Conservation (phyloP, 1,140 invertebrate genomes). For the Galleria mellonella region DNA sequence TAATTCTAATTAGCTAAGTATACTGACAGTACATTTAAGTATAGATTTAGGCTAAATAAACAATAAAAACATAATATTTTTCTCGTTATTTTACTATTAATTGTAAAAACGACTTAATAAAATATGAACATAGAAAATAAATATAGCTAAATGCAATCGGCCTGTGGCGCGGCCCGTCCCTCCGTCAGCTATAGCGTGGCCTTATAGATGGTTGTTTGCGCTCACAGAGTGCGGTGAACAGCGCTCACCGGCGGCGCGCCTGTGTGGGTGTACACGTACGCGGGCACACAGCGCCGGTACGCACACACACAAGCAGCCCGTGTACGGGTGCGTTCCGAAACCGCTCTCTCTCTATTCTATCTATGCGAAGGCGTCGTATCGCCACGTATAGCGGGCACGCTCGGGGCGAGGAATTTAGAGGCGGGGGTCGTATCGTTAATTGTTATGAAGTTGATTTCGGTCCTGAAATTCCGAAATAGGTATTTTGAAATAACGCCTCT, state of each 20-base stretch:
- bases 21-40: no score
- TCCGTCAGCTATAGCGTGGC: slow-evolving; percentile 73
- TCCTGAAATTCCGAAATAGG: slow-evolving; percentile 72
- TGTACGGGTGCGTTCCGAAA: slow-evolving; percentile 69
- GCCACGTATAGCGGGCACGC: slow-evolving; percentile 69
- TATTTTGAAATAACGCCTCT: slow-evolving; percentile 70
- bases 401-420: slow-evolving; percentile 72
- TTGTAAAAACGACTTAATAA: no score
- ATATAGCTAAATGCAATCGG: slow-evolving; percentile 22
- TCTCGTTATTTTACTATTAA: no score
- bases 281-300: slow-evolving; percentile 20
- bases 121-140: not conserved
- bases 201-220: slow-evolving; percentile 75
- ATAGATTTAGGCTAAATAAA: no score
- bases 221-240: slow-evolving; percentile 74
- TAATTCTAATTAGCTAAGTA: no score
- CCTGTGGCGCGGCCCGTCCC: slow-evolving; percentile 49
- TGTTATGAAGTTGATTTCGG: slow-evolving; percentile 74
- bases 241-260: slow-evolving; percentile 63
- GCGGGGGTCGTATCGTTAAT: slow-evolving; percentile 74
- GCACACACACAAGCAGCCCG: slow-evolving; percentile 21
- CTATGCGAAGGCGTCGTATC: slow-evolving; percentile 72
- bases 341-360: slow-evolving; percentile 74
- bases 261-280: slow-evolving; percentile 53
- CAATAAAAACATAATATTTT: slow-evolving; percentile 14